These are phyloP conservation scores for Amphiprion clarkii DNA, from an alignment of 2,797 vertebrate species.

Conservation along the genomic window DNA sequence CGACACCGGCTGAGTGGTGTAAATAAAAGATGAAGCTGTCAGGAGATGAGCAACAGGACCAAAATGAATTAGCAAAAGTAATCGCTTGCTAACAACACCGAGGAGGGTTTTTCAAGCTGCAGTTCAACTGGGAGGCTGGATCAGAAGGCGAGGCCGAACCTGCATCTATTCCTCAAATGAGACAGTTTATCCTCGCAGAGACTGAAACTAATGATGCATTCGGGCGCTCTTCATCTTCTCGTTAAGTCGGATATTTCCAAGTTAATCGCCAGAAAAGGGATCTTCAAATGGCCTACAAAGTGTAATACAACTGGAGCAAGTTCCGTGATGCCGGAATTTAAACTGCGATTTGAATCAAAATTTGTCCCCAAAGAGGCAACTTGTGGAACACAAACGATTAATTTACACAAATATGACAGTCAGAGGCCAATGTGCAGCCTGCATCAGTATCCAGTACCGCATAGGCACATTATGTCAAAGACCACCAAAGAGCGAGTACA, in stretches of 20 bases:
- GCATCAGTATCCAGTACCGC: neutral
- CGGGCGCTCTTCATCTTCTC: conserved; percentile 21
- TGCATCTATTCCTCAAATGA: conserved; percentile 23
- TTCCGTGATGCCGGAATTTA: neutral
- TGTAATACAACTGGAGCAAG: conserved; percentile 5
- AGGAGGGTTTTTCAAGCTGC: conserved; percentile 37
- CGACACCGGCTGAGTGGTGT: conserved; percentile 46
- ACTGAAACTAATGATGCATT: conserved; percentile 45
- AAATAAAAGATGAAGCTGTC: conserved; percentile 80
- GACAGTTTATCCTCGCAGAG: conserved; percentile 28
- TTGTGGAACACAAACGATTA: neutral
- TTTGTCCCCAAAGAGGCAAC: neutral
- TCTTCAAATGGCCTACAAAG: conserved; percentile 8
- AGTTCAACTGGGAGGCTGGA: conserved; percentile 22
- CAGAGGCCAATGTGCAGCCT: neutral
- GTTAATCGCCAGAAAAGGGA: conserved; percentile 25
- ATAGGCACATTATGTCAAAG: neutral
- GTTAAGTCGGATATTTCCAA: conserved; percentile 26
- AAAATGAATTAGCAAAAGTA: conserved; percentile 73
- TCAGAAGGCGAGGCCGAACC: conserved; percentile 7
- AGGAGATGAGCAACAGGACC: conserved; percentile 62
- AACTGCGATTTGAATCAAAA: neutral
- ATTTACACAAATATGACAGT: neutral
- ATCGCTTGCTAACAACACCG: conserved; percentile 63
- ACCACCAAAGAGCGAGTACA: no score